Evolutionary conservation across 1,140 invertebrate species (phyloP).

Genomic region (Cydia strobilella): DNA sequence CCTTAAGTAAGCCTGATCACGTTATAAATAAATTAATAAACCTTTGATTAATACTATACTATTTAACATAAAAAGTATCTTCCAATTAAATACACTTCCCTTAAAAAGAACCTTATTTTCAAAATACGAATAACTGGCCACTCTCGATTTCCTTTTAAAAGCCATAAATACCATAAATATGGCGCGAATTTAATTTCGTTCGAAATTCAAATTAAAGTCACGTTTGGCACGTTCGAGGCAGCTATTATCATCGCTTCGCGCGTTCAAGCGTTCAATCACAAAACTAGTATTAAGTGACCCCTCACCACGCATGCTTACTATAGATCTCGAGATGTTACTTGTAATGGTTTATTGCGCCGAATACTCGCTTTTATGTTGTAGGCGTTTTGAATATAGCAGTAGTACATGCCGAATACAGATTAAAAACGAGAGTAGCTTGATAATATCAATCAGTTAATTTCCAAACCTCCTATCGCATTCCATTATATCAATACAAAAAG

Average conservation of each 20-base stretch:
- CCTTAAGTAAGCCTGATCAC: neutral
- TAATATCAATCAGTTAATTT: neutral
- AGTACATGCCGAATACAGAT: conserved; percentile 30
- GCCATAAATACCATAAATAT: conserved; percentile 75
- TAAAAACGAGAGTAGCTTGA: conserved; percentile 22
- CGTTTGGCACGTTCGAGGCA: conserved; percentile 64
- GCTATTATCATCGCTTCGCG: neutral
- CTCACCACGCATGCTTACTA: neutral
- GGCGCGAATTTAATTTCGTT: conserved; percentile 69
- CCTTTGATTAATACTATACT: neutral
- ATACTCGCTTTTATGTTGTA: neutral
- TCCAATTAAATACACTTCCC: conserved; percentile 33
- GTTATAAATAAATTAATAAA: neutral
- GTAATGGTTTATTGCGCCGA: neutral
- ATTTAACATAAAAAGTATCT: neutral
- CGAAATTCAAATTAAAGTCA: conserved; percentile 71
- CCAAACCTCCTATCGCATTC: neutral
- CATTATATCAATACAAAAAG: neutral
- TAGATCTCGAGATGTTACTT: neutral
- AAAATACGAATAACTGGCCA: conserved; percentile 38
- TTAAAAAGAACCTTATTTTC: conserved; percentile 34
- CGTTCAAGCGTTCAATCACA: conserved; percentile 25
- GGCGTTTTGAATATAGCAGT: neutral
- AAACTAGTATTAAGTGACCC: neutral
- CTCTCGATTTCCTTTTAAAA: conserved; percentile 64